These are phyloP conservation scores for Elymnias hypermnestra DNA, from an alignment of 1,140 invertebrate species.

Conservation along the genomic window DNA sequence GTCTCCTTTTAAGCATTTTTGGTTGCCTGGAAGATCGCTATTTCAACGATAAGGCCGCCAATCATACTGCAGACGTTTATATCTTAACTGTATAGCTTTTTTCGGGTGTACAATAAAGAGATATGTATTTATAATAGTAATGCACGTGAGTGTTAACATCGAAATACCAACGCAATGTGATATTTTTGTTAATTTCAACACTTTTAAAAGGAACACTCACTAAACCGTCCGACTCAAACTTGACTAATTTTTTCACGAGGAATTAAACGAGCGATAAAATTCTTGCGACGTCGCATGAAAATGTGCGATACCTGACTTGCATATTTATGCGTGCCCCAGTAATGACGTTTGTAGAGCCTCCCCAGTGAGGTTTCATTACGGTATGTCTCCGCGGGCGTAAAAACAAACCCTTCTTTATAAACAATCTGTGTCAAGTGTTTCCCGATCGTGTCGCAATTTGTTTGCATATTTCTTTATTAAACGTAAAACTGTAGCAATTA, in stretches of 20 bases:
- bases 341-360: constrained; percentile 71
- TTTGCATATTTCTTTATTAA: constrained; percentile 52
- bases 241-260: constrained; percentile 50
- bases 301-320: constrained; percentile 74
- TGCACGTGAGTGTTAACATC: too few relatives aligned
- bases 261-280: constrained; percentile 75
- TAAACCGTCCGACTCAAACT: not conserved
- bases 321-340: constrained; percentile 72
- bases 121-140: too few relatives aligned
- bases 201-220: not conserved
- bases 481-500: constrained; percentile 47
- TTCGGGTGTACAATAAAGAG: too few relatives aligned
- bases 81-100: too few relatives aligned
- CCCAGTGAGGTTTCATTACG: constrained; percentile 62
- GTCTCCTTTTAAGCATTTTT: too few relatives aligned
- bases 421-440: constrained; percentile 65
- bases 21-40: too few relatives aligned
- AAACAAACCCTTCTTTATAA: constrained; percentile 58
- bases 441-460: constrained; percentile 49
- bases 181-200: too few relatives aligned
- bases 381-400: constrained; percentile 49
- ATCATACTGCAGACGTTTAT: too few relatives aligned
- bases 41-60: too few relatives aligned
- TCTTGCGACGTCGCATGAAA: constrained; percentile 74
- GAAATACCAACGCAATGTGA: too few relatives aligned